Percentiles rank a stretch among this genome's conserved stretches.
These are phyloP conservation scores for Triplophysa dalaica DNA, from an alignment of 2,113 vertebrate genomes.

Conservation along the genomic window DNA sequence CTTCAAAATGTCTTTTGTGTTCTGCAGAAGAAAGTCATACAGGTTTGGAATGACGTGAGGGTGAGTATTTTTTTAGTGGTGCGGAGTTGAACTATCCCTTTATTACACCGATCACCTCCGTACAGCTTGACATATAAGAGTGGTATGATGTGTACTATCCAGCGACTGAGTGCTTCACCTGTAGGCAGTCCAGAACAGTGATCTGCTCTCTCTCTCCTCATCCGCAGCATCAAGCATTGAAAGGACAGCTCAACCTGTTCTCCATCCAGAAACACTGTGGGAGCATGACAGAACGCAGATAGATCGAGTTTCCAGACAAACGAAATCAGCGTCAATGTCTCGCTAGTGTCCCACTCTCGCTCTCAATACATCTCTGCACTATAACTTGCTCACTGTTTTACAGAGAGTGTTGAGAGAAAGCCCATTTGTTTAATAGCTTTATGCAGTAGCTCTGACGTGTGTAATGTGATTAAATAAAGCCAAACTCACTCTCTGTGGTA, in stretches of 20 bases:
- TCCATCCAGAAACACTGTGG: constrained; percentile 36
- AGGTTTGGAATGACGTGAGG: too few species aligned
- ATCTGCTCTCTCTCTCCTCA: constrained; percentile 73
- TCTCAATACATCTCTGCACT: neutral
- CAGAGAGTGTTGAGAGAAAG: neutral
- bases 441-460: neutral
- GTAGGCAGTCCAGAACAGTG: constrained; percentile 64
- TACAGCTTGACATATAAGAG: neutral
- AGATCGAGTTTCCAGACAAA: constrained; percentile 13
- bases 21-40: too few species aligned
- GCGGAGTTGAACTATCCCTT: too few species aligned
- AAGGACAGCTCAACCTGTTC: constrained; percentile 14
- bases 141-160: neutral
- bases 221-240: constrained; percentile 69
- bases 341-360: neutral
- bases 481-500: constrained; percentile 7
- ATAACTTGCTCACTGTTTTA: neutral
- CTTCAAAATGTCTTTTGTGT: too few species aligned
- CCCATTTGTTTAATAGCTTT: neutral
- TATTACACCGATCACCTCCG: neutral
- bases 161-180: constrained; percentile 61
- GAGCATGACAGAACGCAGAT: constrained; percentile 52
- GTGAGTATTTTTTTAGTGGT: too few species aligned
- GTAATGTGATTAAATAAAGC: neutral
- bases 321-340: neutral